Evolutionary conservation across 1,140 invertebrate species (phyloP), one percentile per base, ranked within the genome.

Genomic region (Halesus radiatus): DNA sequence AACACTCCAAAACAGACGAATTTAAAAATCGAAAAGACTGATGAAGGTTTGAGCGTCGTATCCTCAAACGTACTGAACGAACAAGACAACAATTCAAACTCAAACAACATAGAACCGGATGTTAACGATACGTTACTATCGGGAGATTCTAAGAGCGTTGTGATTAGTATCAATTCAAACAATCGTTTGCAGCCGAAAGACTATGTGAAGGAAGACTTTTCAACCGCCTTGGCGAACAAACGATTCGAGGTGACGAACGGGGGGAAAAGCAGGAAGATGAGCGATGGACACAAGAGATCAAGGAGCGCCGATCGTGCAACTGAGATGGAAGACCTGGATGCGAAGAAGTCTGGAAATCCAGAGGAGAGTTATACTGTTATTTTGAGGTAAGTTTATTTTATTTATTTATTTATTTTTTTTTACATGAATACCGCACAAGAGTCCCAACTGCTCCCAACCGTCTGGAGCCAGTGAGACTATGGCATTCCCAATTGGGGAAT

Each of bases 351-450:
- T 76, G 83, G 90, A 80, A 90, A 91, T 60, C 90, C 91, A 81
- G 88, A 89, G 1, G 93, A 93, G 78, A 92, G 93, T 84, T 93
- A 93, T 81, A 93, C 92, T 13, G 92, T 93, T 80, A 93, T 93
- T 82, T 86, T 91, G 54, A 89, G 88, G 90, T 90, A 15, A 84
- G 37, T 45, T 45, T 45, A 45, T 87, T 83, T 78, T 76, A 66
- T n/a, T n/a, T n/a, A n/a, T n/a, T n/a, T n/a, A n/a, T n/a, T n/a
- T n/a, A n/a, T n/a, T n/a, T n/a, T n/a, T n/a, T n/a, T n/a, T n/a
- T n/a, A n/a, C n/a, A n/a, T n/a, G n/a, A n/a, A n/a, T n/a, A n/a
- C n/a, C n/a, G n/a, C n/a, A n/a, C n/a, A n/a, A n/a, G n/a, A n/a
- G n/a, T n/a, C n/a, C n/a, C n/a, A n/a, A n/a, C n/a, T n/a, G n/a